Evolutionary conservation across 1,140 invertebrate species (phyloP).

Genomic region (Drosophila lacertosa): DNA sequence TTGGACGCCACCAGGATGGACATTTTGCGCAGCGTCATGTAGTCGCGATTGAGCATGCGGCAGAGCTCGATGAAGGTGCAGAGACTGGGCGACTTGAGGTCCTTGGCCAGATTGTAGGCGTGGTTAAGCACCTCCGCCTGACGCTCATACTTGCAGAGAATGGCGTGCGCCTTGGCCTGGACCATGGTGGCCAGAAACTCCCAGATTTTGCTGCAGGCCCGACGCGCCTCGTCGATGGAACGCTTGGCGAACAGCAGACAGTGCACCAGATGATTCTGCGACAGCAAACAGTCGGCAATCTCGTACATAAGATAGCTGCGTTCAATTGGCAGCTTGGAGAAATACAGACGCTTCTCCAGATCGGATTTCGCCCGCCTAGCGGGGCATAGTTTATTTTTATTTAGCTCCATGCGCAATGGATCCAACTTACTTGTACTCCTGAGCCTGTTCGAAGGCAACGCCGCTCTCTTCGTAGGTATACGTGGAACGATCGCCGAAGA

Average conservation of each 20-base stretch:
- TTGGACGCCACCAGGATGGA: conserved; percentile 41
- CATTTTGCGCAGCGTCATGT: conserved; percentile 67
- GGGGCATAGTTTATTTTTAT: too few species aligned
- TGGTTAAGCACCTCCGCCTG: conserved; percentile 56
- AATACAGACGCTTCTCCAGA: conserved; percentile 60
- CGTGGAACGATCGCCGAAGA: conserved; percentile 68
- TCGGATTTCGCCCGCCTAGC: conserved; percentile 15
- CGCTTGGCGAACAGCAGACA: conserved; percentile 55
- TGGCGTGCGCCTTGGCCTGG: conserved; percentile 68
- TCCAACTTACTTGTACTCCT: conserved; percentile 39
- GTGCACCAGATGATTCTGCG: conserved; percentile 53
- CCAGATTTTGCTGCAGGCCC: conserved; percentile 67
- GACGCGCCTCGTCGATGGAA: conserved; percentile 49
- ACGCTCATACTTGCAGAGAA: conserved; percentile 68
- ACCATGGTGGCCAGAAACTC: conserved; percentile 64
- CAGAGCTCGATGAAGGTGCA: conserved; percentile 72
- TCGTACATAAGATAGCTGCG: conserved; percentile 73
- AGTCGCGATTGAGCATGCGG: conserved; percentile 69
- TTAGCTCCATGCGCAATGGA: too few species aligned
- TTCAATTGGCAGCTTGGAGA: conserved; percentile 64
- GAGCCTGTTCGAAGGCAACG: conserved; percentile 13
- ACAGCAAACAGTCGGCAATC: conserved; percentile 59
- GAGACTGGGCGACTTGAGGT: conserved; percentile 50
- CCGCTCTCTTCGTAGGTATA: conserved; percentile 24
- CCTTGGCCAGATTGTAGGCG: conserved; percentile 55